Conservation (phyloP, 1,140 invertebrate genomes). For the Drusus annulatus region DNA sequence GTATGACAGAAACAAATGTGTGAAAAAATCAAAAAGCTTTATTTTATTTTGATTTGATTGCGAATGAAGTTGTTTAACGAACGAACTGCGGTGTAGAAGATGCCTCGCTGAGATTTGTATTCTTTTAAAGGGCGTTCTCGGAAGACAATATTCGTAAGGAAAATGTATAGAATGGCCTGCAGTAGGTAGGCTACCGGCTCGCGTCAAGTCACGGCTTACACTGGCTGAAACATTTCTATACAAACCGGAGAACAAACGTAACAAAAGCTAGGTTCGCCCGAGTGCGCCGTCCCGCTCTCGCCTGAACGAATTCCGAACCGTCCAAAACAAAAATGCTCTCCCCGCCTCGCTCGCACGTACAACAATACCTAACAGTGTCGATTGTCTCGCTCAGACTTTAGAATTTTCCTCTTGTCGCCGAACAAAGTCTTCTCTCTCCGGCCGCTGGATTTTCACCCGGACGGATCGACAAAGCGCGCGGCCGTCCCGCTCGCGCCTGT, state of each 20-base stretch:
- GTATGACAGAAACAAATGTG: not conserved
- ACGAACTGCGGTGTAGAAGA: not conserved
- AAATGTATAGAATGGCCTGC: not conserved
- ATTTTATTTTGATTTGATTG: not conserved
- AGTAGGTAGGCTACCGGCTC: constrained; percentile 4
- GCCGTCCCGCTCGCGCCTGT: constrained; percentile 10
- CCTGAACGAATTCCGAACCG: not conserved
- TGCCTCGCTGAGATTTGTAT: not conserved
- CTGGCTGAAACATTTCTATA: constrained; percentile 37
- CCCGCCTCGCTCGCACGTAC: constrained; percentile 18
- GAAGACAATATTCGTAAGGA: constrained; percentile 1
- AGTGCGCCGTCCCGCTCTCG: not conserved
- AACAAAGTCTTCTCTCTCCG: constrained; percentile 43
- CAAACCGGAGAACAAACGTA: constrained; percentile 35
- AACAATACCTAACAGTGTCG: constrained; percentile 41
- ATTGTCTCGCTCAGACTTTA: constrained; percentile 46
- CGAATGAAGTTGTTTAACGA: not conserved
- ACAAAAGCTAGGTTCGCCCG: constrained; percentile 30
- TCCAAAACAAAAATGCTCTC: not conserved
- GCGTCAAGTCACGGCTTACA: constrained; percentile 41
- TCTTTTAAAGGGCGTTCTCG: constrained; percentile 13
- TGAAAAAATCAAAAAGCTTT: not conserved
- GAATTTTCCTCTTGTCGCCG: constrained; percentile 35
- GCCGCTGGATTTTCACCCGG: constrained; percentile 45
- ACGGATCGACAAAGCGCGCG: not conserved